These are phyloP conservation scores for Atractosteus spatula DNA, from an alignment of 2,113 vertebrate species.

Conservation along the genomic window DNA sequence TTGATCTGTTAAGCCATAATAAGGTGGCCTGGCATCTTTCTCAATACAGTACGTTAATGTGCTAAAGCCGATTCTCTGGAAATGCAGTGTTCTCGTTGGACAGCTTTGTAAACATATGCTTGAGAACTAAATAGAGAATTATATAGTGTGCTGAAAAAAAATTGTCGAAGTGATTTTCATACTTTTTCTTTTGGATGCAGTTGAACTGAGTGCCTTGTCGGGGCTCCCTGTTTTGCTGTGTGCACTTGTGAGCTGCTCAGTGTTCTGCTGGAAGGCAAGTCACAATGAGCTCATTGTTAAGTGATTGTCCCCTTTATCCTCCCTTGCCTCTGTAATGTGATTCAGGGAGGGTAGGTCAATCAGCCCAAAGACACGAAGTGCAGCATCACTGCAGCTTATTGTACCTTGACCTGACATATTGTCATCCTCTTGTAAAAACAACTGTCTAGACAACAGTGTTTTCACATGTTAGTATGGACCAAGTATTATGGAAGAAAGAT, in stretches of 20 bases:
- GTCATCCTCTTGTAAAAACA: not conserved
- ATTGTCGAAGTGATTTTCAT: no score
- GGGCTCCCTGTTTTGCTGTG: conserved; percentile 18
- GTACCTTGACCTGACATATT: not conserved
- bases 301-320: conserved; percentile 21
- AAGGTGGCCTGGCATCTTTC: conserved; percentile 33
- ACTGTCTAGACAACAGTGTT: not conserved
- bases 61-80: no score
- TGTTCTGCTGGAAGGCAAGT: conserved; percentile 11
- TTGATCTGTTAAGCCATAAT: conserved; percentile 28
- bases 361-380: not conserved
- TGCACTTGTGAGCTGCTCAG: conserved; percentile 27
- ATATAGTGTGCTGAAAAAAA: no score
- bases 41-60: conserved; percentile 9
- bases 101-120: no score
- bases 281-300: conserved; percentile 3
- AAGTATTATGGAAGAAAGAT: no score
- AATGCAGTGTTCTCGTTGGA: no score
- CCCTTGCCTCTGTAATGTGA: conserved; percentile 6
- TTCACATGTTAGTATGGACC: no score
- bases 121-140: no score
- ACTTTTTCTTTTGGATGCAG: no score
- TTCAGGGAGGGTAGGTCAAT: conserved; percentile 10
- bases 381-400: not conserved
- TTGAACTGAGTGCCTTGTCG: conserved; percentile 18